A percentile compares a stretch with the other conserved stretches of the same genome.
These are phyloP conservation scores for Norana najaformis DNA, from an alignment of 2,888 invertebrate genomes.

Conservation along the genomic window DNA sequence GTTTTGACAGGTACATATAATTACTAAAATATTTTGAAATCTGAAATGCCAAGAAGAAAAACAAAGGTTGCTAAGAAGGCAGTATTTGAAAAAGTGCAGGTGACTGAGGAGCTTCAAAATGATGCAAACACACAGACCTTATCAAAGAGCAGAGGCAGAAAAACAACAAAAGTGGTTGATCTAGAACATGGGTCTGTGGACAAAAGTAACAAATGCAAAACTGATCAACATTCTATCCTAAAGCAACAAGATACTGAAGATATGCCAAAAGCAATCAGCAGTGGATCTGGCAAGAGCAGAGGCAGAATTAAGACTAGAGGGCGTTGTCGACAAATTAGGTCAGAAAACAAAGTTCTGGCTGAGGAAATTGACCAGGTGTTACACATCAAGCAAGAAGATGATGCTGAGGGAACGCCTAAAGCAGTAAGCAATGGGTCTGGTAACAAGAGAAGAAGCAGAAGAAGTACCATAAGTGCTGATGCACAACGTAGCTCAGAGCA, in stretches of 20 bases:
- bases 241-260: neutral
- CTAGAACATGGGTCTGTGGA: neutral
- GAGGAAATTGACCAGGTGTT: neutral
- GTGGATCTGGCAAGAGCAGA: slow-evolving; percentile 1
- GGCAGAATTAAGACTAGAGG: neutral
- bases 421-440: slow-evolving; percentile 6
- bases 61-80: neutral
- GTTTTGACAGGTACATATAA: neutral
- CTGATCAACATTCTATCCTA: neutral
- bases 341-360: neutral
- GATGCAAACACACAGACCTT: neutral
- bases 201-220: neutral
- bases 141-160: neutral
- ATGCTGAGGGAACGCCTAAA: neutral
- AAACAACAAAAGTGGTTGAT: neutral
- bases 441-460: neutral
- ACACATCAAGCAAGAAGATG: neutral
- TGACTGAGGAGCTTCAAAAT: neutral
- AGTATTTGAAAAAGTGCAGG: neutral
- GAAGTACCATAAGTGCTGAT: neutral
- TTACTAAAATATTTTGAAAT: too few relatives aligned
- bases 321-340: neutral
- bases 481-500: neutral
- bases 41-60: slow-evolving; percentile 1
- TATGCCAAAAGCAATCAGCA: slow-evolving; percentile 1